A percentile compares a stretch with the other conserved stretches of the same genome.
Evolutionary conservation across 2,888 invertebrate species (phyloP).

Genomic region (Nymphalis urticae): DNA sequence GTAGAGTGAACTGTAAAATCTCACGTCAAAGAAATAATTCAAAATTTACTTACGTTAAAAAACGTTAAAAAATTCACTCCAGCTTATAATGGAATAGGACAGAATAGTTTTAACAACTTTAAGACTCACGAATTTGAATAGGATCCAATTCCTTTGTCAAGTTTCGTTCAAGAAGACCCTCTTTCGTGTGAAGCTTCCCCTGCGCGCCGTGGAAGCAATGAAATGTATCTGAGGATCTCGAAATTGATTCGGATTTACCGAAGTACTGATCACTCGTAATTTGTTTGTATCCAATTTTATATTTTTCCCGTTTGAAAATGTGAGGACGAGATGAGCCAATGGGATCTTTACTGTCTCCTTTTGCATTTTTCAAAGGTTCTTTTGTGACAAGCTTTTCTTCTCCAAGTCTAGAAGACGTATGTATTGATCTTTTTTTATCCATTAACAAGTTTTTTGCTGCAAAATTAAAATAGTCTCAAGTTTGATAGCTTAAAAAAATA

Average conservation of each 20-base stretch:
- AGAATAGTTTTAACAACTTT: background rate
- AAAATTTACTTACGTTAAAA: too few relatives aligned
- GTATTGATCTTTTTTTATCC: conserved; percentile 43
- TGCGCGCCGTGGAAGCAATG: conserved; percentile 56
- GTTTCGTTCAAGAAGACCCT: conserved; percentile 55
- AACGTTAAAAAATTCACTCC: too few relatives aligned
- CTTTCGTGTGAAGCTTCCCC: conserved; percentile 56
- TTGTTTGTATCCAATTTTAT: conserved; percentile 43
- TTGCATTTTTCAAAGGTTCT: conserved; percentile 41
- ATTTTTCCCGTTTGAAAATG: conserved; percentile 48
- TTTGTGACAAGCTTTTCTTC: background rate
- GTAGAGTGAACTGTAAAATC: too few relatives aligned
- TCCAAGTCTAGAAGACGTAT: conserved; percentile 29
- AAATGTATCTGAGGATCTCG: conserved; percentile 57
- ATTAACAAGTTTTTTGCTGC: conserved; percentile 25
- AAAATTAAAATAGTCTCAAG: too few relatives aligned
- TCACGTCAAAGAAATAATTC: too few relatives aligned
- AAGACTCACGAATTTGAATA: conserved; percentile 45
- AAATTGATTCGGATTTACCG: conserved; percentile 54
- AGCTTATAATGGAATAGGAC: too few relatives aligned
- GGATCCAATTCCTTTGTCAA: conserved; percentile 60
- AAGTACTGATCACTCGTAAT: conserved; percentile 55
- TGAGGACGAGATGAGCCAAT: conserved; percentile 58
- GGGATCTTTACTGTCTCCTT: conserved; percentile 46
- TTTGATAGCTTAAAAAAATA: background rate